Conservation (phyloP, 2,113 vertebrate species). For the Aleadryas rufinucha region DNA sequence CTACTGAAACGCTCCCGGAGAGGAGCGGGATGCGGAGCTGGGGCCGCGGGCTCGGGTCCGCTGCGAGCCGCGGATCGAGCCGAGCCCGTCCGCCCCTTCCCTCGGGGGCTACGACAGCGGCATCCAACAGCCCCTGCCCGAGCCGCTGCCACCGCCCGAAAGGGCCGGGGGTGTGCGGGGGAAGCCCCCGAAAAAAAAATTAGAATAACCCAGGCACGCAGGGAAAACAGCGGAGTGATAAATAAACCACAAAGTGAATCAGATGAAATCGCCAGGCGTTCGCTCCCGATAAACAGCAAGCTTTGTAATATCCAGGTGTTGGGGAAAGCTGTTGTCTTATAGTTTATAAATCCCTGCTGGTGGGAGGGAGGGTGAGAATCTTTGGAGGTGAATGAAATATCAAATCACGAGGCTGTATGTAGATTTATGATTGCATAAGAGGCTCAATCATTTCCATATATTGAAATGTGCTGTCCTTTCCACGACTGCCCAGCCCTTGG, state of each 20-base stretch:
- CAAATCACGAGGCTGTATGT: conserved; percentile 77
- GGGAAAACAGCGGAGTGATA: conserved; percentile 8
- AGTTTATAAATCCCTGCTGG: conserved; percentile 71
- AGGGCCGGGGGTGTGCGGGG: neutral
- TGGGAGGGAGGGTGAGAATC: conserved; percentile 40
- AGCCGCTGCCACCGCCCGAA: neutral
- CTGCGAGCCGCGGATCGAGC: neutral
- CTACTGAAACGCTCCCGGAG: conserved; percentile 79
- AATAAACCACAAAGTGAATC: neutral
- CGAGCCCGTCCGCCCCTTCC: conserved; percentile 42
- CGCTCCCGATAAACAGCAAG: conserved; percentile 58
- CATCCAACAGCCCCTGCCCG: conserved; percentile 56
- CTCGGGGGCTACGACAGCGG: conserved; percentile 49
- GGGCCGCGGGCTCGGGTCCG: neutral
- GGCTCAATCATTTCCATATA: conserved; percentile 83
- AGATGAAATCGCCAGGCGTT: conserved; percentile 17
- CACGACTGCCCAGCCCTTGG: conserved; percentile 73
- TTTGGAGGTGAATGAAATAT: conserved; percentile 78
- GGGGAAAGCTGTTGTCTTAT: conserved; percentile 70
- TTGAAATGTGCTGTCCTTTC: conserved; percentile 82
- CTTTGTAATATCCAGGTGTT: conserved; percentile 75
- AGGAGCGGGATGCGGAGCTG: neutral
- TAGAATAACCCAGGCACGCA: neutral
- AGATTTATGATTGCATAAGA: conserved; percentile 88
- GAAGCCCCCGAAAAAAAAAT: neutral